Evolutionary conservation across 2,113 vertebrate species (phyloP).

Genomic region (Alaudala cheleensis): DNA sequence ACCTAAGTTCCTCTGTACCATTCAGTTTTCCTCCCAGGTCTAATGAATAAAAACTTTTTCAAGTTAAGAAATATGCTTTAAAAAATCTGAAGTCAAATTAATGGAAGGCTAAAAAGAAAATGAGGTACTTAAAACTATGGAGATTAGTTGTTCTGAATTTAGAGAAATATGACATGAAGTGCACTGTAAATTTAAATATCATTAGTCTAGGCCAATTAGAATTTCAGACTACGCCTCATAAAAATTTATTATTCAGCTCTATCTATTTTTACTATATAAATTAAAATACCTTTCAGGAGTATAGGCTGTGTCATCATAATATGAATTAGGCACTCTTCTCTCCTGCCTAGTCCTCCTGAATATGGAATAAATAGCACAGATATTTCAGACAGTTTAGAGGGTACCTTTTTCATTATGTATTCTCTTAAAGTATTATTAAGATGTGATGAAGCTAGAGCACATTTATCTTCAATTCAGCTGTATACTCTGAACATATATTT

Average conservation of each 20-base stretch:
- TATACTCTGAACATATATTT: not conserved
- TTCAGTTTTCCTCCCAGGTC: not conserved
- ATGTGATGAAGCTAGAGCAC: not conserved
- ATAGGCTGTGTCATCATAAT: slow-evolving; percentile 76
- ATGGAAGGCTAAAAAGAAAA: not conserved
- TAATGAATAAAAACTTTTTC: not conserved
- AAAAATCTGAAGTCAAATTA: not conserved
- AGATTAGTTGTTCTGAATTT: not conserved
- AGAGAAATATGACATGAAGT: not conserved
- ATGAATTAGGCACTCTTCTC: slow-evolving; percentile 81
- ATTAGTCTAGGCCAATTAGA: not conserved
- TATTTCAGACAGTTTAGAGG: slow-evolving; percentile 49
- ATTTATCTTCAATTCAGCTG: not conserved
- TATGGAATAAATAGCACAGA: slow-evolving; percentile 69
- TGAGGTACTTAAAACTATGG: not conserved
- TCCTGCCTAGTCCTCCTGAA: slow-evolving; percentile 79
- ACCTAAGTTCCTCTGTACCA: not conserved
- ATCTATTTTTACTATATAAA: slow-evolving; percentile 52
- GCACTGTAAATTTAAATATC: slow-evolving; percentile 14
- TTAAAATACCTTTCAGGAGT: slow-evolving; percentile 82
- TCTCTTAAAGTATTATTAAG: not conserved
- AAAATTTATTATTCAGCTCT: not conserved
- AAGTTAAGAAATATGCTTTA: not conserved
- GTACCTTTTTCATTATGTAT: not conserved
- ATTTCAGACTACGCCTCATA: not conserved